phyloP scores from a whole-genome alignment of 2,113 vertebrate genomes.

The Etheostoma cragini region DNA sequence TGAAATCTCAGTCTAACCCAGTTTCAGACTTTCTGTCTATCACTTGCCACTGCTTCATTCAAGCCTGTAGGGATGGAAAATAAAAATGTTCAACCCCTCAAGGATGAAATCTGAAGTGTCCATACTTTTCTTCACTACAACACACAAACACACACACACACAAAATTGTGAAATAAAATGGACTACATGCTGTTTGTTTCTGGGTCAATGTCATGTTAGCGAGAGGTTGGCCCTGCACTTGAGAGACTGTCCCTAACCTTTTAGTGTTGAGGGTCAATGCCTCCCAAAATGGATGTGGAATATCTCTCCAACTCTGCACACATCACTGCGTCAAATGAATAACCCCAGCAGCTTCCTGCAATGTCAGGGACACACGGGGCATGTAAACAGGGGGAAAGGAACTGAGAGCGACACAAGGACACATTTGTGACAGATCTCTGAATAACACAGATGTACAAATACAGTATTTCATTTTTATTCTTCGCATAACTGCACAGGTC shows the following conservation, averaged over 20 bases:
- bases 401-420: conserved; percentile 31
- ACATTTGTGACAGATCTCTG: conserved; percentile 43
- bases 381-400: conserved; percentile 33
- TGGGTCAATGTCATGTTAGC: conserved; percentile 58
- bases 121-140: conserved; percentile 1
- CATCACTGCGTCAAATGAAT: conserved; percentile 65
- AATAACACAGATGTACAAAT: conserved; percentile 44
- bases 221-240: conserved; percentile 37
- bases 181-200: conserved; percentile 44
- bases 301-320: conserved; percentile 61
- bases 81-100: conserved; percentile 19
- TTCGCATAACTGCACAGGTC: conserved; percentile 4
- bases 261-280: conserved; percentile 58
- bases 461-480: conserved; percentile 24
- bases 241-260: conserved; percentile 57
- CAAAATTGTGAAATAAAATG: not conserved
- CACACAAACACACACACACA: conserved; percentile 13
- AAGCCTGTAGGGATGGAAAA: conserved; percentile 11
- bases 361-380: conserved; percentile 54
- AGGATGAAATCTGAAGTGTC: conserved; percentile 34
- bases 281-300: conserved; percentile 56
- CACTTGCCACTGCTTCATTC: conserved; percentile 12
- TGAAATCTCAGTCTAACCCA: conserved; percentile 5
- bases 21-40: conserved; percentile 16
- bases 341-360: conserved; percentile 52